A percentile compares a stretch with the other conserved stretches of the same genome.
Evolutionary conservation across 2,113 vertebrate species (phyloP).

Genomic region (Loxodonta africana): DNA sequence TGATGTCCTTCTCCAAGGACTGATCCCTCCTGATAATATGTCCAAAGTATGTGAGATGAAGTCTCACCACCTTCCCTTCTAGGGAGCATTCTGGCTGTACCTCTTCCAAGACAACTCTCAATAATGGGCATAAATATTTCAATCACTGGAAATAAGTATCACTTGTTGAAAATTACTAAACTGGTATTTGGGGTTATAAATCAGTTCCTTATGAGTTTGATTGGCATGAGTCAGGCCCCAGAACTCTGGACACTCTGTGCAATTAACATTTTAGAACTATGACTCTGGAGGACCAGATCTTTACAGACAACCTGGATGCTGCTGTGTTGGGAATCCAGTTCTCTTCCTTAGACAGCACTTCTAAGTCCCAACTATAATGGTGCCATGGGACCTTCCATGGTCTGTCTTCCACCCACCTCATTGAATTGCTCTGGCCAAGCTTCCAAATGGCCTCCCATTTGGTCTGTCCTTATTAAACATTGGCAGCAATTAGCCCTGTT

Average conservation of each 20-base stretch:
- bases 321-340: accelerated
- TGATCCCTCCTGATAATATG: too few relatives aligned
- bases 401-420: too few relatives aligned
- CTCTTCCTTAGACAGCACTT: background rate
- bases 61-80: too few relatives aligned
- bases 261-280: background rate
- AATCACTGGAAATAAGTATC: background rate
- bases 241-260: background rate
- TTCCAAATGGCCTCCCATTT: too few relatives aligned
- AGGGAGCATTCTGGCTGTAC: too few relatives aligned
- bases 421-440: too few relatives aligned
- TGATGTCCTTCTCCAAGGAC: too few relatives aligned
- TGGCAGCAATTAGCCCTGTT: too few relatives aligned
- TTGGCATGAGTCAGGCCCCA: background rate
- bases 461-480: too few relatives aligned
- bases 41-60: too few relatives aligned
- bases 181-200: background rate
- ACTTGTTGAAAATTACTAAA: background rate
- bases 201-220: background rate
- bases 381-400: background rate
- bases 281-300: background rate
- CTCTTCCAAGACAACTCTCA: too few relatives aligned
- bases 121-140: background rate
- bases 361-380: background rate
- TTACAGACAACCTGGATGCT: background rate